Evolutionary conservation across 2,888 invertebrate genomes (phyloP).

Genomic region (Endomychus coccineus): DNA sequence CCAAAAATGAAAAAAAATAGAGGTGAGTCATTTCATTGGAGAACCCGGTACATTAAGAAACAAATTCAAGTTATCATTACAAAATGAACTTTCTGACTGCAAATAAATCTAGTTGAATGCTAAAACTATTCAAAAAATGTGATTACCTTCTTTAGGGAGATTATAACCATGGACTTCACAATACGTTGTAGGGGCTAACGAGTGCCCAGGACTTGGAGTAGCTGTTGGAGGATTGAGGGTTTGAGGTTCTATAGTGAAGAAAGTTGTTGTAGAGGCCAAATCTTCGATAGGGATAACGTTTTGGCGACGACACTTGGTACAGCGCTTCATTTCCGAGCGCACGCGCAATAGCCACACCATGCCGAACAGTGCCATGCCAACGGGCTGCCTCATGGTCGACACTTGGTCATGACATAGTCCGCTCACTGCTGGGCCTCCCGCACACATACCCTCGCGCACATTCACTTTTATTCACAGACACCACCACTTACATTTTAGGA

Average conservation of each 20-base stretch:
- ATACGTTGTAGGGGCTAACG: slow-evolving; percentile 45
- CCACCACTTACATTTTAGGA: not conserved
- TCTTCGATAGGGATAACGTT: slow-evolving; percentile 22
- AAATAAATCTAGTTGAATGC: too few relatives aligned
- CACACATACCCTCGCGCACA: slow-evolving; percentile 8
- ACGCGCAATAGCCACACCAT: slow-evolving; percentile 78
- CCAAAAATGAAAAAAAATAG: too few relatives aligned
- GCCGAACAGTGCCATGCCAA: slow-evolving; percentile 77
- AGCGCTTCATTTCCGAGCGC: slow-evolving; percentile 70
- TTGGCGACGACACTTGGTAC: slow-evolving; percentile 58
- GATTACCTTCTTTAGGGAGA: slow-evolving; percentile 51
- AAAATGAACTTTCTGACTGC: too few relatives aligned
- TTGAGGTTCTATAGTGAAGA: slow-evolving; percentile 49
- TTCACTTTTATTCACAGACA: not conserved
- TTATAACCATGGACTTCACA: slow-evolving; percentile 54
- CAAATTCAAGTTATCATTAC: too few relatives aligned
- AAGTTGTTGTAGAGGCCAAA: slow-evolving; percentile 39
- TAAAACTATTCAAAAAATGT: too few relatives aligned
- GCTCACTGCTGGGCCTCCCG: slow-evolving; percentile 2
- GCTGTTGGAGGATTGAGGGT: slow-evolving; percentile 21
- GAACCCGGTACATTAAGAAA: too few relatives aligned
- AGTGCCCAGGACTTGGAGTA: slow-evolving; percentile 30
- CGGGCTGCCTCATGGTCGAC: slow-evolving; percentile 33
- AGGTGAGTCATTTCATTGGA: too few relatives aligned
- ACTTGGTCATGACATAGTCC: slow-evolving; percentile 23